Evolutionary conservation across 2,113 vertebrate genomes (phyloP).

Genomic region (Dasypus novemcinctus): DNA sequence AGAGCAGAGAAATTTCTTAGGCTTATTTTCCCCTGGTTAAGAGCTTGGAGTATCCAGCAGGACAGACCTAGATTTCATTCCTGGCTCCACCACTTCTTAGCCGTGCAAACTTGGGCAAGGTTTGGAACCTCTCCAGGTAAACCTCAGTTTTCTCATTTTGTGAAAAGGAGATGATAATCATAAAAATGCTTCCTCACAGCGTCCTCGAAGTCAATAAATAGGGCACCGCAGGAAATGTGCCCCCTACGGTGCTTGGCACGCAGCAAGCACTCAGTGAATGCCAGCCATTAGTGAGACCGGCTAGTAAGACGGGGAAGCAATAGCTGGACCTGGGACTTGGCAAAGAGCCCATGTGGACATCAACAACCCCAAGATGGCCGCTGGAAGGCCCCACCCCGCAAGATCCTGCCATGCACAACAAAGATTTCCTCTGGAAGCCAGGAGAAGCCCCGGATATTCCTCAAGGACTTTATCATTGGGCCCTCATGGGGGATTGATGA

Average conservation of each 20-base stretch:
- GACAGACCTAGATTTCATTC: neutral
- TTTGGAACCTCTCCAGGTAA: neutral
- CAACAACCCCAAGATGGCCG: too few relatives aligned
- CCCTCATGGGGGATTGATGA: too few relatives aligned
- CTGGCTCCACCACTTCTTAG: neutral
- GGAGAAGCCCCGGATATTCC: too few relatives aligned
- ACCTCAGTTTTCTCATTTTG: neutral
- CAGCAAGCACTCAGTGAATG: neutral
- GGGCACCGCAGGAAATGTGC: neutral
- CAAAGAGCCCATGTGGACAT: too few relatives aligned
- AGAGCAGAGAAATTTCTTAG: neutral
- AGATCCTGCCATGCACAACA: too few relatives aligned
- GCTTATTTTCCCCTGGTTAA: neutral
- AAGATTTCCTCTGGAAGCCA: too few relatives aligned
- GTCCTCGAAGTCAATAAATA: neutral
- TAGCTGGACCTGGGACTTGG: too few relatives aligned
- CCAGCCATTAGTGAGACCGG: too few relatives aligned
- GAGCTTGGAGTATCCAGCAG: neutral
- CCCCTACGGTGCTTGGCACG: neutral
- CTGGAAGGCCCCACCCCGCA: too few relatives aligned
- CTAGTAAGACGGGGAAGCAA: too few relatives aligned
- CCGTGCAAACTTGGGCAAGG: neutral
- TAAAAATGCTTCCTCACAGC: neutral
- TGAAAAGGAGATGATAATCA: neutral
- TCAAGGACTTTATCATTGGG: too few relatives aligned